phyloP scores from a whole-genome alignment of 2,888 invertebrate genomes.

The Leptopterna dolabrata region DNA sequence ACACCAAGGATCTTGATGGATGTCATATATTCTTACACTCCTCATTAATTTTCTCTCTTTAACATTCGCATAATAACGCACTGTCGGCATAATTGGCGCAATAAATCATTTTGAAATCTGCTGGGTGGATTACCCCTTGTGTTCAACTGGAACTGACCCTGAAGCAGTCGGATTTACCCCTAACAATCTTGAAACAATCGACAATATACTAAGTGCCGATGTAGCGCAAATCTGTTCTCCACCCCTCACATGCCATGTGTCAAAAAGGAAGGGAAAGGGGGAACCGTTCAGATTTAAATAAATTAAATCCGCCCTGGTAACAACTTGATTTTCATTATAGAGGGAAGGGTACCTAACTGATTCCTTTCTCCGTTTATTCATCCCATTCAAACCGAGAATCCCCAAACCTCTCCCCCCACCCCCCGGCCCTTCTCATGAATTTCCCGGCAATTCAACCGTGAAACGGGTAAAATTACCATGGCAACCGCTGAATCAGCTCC shows the following conservation, averaged over 20 bases:
- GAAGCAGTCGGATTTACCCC: not conserved
- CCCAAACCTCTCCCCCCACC: not conserved
- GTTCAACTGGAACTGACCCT: too few species aligned
- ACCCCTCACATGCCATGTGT: not conserved
- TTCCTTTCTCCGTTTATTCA: conserved; percentile 35
- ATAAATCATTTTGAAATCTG: too few species aligned
- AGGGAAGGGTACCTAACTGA: not conserved
- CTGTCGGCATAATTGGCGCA: too few species aligned
- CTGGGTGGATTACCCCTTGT: too few species aligned
- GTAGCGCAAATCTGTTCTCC: not conserved
- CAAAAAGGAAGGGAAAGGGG: not conserved
- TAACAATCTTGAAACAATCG: not conserved
- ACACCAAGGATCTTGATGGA: too few species aligned
- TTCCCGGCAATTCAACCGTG: conserved; percentile 35
- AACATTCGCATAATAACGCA: too few species aligned
- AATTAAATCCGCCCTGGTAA: not conserved
- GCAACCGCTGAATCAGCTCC: conserved; percentile 49
- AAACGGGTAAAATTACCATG: conserved; percentile 40
- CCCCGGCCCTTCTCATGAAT: conserved; percentile 4
- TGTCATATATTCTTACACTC: too few species aligned
- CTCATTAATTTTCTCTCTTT: too few species aligned
- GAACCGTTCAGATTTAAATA: not conserved
- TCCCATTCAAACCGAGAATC: not conserved
- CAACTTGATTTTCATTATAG: conserved; percentile 1
- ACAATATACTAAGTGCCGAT: not conserved